Base-by-base conservation (phyloP, 2,797 vertebrate genomes). In the Nyctibius grandis region DNA sequence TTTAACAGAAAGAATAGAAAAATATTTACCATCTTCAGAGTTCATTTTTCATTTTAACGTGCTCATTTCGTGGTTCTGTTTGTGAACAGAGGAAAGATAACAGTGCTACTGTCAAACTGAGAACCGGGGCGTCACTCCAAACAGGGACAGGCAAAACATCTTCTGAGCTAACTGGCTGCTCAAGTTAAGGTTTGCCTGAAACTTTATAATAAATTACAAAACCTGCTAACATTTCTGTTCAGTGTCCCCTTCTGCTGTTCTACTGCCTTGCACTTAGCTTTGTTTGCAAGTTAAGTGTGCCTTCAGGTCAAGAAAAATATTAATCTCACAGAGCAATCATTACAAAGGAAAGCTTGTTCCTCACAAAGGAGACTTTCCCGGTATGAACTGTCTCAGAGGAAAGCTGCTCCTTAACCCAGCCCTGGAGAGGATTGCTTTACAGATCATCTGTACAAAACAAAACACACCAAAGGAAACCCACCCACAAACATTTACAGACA, bases 251-350 rank as follows among this genome's bases (percentile, higher is more conserved):
- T 53, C 51, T 88, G 63, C 40, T 67, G n/a, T 45, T 87, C 84
- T 91, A 23, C 54, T 79, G 88, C 44, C 51, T 80, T 80, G 75
- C 40, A 54, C n/a, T 76, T 79, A 28, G 47, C 51, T 89, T 80
- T 60, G 51, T 87, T 92, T 89, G 81, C 76, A 95, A 92, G 67
- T 60, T 42, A 91, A 92, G 63, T 9, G 44, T 9, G 36, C n/a
- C 56, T 93, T 65, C 63, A 34, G 81, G 93, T 93, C 93, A 91
- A 80, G 95, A 91, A 82, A 95, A 96, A 94, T 59, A 92, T 93
- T 94, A 92, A 97, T 86, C 95, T 84, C 76, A 28, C 23, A 72
- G 20, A 92, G 82, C 60, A 95, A 92, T 92, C 85, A 92, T 96
- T 96, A 87, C 85, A 91, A 88, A 64, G 50, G 50, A 80, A 92